These are phyloP conservation scores for Hypomecis punctinalis DNA, from an alignment of 2,888 invertebrate genomes.

Conservation along the genomic window DNA sequence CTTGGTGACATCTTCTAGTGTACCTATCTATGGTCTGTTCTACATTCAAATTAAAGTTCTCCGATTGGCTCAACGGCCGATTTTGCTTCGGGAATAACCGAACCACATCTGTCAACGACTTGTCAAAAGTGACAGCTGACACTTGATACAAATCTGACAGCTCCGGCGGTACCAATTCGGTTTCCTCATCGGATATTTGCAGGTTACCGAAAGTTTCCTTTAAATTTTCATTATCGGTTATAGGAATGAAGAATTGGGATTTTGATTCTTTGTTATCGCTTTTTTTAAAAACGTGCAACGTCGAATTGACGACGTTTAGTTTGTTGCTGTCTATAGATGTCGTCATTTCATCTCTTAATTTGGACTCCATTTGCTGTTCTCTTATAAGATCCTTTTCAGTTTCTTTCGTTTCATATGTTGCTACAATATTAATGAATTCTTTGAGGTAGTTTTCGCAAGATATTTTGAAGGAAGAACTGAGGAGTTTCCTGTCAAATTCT, in stretches of 20 bases:
- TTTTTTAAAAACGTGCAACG: conserved; percentile 75
- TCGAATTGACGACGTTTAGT: conserved; percentile 67
- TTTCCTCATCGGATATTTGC: conserved; percentile 70
- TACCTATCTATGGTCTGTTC: conserved; percentile 80
- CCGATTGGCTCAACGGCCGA: conserved; percentile 78
- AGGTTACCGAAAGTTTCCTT: conserved; percentile 74
- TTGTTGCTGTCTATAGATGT: conserved; percentile 77
- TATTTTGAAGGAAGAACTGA: conserved; percentile 79
- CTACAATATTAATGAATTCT: conserved; percentile 66
- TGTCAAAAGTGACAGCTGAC: conserved; percentile 66
- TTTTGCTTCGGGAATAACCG: conserved; percentile 78
- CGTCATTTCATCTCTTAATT: conserved; percentile 66
- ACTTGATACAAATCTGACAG: conserved; percentile 67
- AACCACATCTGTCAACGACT: conserved; percentile 69
- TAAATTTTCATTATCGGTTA: conserved; percentile 64
- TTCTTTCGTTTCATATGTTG: conserved; percentile 70
- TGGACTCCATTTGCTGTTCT: conserved; percentile 60
- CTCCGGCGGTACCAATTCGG: conserved; percentile 69
- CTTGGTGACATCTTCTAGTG: conserved; percentile 78
- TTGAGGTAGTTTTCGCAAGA: conserved; percentile 78
- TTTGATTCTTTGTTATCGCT: conserved; percentile 76
- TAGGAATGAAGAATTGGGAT: conserved; percentile 80
- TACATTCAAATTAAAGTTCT: conserved; percentile 71
- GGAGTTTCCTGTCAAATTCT: conserved; percentile 80
- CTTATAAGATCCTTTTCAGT: conserved; percentile 64